A percentile compares a stretch with the other conserved stretches of the same genome.
Conservation (phyloP, 2,888 invertebrate species). For the Molanna angustata region DNA sequence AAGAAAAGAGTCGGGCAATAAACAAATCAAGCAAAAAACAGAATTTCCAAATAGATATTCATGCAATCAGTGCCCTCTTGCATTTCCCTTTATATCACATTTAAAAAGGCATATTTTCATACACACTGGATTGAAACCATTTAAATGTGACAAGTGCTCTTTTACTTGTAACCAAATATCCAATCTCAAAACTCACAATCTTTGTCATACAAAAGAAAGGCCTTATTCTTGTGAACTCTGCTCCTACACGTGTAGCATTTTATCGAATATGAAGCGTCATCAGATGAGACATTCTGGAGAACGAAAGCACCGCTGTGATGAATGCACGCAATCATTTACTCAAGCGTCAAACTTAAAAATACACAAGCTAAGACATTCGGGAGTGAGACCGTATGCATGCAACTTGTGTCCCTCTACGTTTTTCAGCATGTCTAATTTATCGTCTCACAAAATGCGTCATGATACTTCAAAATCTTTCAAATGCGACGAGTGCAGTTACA, state of each 20-base stretch:
- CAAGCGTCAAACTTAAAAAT: neutral
- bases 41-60: neutral
- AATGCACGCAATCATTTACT: neutral
- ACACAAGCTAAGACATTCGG: neutral
- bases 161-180: neutral
- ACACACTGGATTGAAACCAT: neutral
- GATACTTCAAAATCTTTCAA: neutral
- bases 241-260: neutral
- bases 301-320: neutral
- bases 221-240: neutral
- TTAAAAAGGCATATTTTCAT: neutral
- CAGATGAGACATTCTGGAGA: neutral
- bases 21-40: neutral
- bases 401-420: neutral
- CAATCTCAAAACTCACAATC: slow-evolving; percentile 1
- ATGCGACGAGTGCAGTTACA: neutral
- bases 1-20: neutral
- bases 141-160: neutral
- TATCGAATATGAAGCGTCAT: neutral
- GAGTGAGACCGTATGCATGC: neutral
- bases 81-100: neutral
- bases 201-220: neutral
- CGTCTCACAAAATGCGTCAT: neutral
- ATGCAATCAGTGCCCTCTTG: neutral
- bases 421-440: neutral